A percentile compares a stretch with the other conserved stretches of the same genome.
Evolutionary conservation across 2,888 invertebrate species (phyloP).

Genomic region (Spilosoma lubricipeda): DNA sequence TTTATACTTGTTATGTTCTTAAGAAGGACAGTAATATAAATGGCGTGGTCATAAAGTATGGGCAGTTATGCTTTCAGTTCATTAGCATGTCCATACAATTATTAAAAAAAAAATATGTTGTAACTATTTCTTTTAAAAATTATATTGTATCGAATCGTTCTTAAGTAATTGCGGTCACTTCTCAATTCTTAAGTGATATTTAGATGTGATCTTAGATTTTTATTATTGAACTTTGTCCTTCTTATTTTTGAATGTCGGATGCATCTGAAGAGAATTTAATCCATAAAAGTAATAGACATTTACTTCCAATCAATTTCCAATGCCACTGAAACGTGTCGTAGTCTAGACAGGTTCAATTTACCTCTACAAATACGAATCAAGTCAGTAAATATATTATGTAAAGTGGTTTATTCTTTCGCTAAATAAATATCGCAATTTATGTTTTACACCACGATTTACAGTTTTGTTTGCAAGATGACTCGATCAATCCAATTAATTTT

Average conservation of each 20-base stretch:
- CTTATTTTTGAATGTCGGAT: not conserved
- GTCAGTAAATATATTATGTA: constrained; percentile 34
- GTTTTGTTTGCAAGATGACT: constrained; percentile 22
- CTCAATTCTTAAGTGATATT: not conserved
- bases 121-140: no score
- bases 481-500: not conserved
- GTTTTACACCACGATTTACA: constrained; percentile 20
- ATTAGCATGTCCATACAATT: no score
- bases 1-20: no score
- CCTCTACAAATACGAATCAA: constrained; percentile 16
- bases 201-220: no score
- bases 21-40: no score
- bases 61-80: no score
- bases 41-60: no score
- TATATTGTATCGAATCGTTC: not conserved
- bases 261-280: not conserved
- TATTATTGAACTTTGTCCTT: no score
- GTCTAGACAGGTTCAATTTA: constrained; percentile 37
- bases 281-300: not conserved
- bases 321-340: constrained; percentile 21
- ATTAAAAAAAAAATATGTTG: not conserved
- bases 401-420: constrained; percentile 25
- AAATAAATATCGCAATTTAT: constrained; percentile 33
- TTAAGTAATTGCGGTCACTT: not conserved
- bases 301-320: constrained; percentile 36